Conservation (phyloP, 2,113 vertebrate species). For the Turnix velox region DNA sequence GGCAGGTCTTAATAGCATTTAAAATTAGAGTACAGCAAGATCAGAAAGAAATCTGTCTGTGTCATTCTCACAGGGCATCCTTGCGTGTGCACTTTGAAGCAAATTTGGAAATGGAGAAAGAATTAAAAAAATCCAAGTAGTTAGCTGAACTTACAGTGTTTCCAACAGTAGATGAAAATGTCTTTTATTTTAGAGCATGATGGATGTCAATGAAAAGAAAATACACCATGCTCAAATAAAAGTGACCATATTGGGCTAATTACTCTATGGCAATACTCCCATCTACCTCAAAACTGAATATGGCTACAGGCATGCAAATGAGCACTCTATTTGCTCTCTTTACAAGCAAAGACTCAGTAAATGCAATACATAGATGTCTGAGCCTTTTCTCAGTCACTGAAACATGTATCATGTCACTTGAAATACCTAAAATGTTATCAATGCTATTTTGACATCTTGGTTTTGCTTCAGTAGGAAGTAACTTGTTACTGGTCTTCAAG, state of each 20-base stretch:
- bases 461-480: neutral
- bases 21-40: neutral
- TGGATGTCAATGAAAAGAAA: neutral
- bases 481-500: neutral
- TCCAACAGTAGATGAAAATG: neutral
- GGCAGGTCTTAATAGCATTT: neutral
- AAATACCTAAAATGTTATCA: neutral
- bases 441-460: neutral
- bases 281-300: neutral
- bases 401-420: neutral
- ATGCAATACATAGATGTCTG: neutral
- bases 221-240: neutral
- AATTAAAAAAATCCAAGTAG: neutral
- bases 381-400: neutral
- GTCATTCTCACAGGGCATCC: neutral
- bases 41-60: neutral
- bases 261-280: neutral
- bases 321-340: neutral
- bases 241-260: neutral
- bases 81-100: neutral
- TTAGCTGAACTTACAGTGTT: neutral
- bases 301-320: neutral
- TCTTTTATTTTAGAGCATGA: neutral
- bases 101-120: neutral
- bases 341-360: neutral